These are phyloP conservation scores for Drymonia ruficornis DNA, from an alignment of 2,888 invertebrate species.

Conservation along the genomic window DNA sequence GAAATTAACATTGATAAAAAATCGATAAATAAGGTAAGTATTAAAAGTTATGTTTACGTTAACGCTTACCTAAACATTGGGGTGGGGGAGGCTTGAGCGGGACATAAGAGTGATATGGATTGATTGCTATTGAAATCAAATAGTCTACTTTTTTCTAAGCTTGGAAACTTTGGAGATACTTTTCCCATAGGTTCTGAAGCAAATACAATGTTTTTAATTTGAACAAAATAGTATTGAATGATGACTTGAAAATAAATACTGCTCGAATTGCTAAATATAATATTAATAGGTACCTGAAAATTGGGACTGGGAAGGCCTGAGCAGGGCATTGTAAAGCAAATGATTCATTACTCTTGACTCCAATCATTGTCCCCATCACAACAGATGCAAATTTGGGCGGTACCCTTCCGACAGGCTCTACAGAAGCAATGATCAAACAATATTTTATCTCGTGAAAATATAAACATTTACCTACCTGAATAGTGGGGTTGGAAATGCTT, in stretches of 20 bases:
- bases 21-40: constrained; percentile 5
- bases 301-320: constrained; percentile 87
- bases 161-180: no score
- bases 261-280: constrained; percentile 3
- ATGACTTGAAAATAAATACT: neutral
- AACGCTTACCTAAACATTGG: constrained; percentile 88
- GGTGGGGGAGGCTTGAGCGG: constrained; percentile 88
- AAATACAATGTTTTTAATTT: constrained; percentile 35
- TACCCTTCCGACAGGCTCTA: constrained; percentile 89
- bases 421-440: constrained; percentile 46
- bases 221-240: neutral
- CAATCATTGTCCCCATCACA: constrained; percentile 86
- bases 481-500: constrained; percentile 85
- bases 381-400: constrained; percentile 87
- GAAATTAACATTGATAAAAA: constrained; percentile 62
- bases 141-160: constrained; percentile 84
- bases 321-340: constrained; percentile 87
- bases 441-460: constrained; percentile 26
- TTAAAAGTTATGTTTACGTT: constrained; percentile 4
- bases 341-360: constrained; percentile 72
- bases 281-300: constrained; percentile 79
- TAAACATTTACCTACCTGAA: constrained; percentile 83
- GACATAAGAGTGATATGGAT: constrained; percentile 85
- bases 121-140: constrained; percentile 70
- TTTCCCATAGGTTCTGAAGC: constrained; percentile 81